Evolutionary conservation across 2,888 invertebrate genomes (phyloP), one percentile per base, ranked within the genome.

Genomic region (Philopedon plagiatum): DNA sequence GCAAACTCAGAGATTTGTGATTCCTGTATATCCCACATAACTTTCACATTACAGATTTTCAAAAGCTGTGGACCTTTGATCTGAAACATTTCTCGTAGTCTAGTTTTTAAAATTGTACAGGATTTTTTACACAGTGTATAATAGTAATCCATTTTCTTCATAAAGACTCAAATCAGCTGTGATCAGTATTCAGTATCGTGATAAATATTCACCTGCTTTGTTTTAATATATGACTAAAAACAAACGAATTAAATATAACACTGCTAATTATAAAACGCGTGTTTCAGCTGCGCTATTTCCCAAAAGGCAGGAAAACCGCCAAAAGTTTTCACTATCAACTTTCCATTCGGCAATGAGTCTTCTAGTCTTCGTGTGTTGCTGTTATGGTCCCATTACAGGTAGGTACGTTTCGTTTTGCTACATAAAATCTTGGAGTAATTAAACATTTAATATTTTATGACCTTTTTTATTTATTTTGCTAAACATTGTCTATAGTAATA

Each of bases 281-380:
- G 23, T 39, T 39, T 26, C 8, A 41, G 46, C 5, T 46, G 29
- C 46, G 37, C 57, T 57, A 13, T 57, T 26, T 54, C 32, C 29
- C 29, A 54, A 54, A 57, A 37, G 62, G 34, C 46, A 46, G 54
- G 34, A 51, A 51, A 26, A 37, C 51, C 34, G 51, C n/a, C 63
- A 32, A 63, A 63, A 63, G 11, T 46, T 39, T 37, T 57, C 29
- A 1, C 21, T 18, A 11, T 34, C 21, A 8, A 51, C 26, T 18
- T 32, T 67, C 60, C 76, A 75, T 74, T 76, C 71, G 68, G 79
- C 77, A 70, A 82, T 82, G 82, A 76, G 78, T 74, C 80, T 79
- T 76, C 77, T 80, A 69, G 71, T 80, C 46, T 75, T 82, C 71
- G 73, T 81, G 63, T 80, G 75, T 76, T 78, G 78, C 58, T 72